Evolutionary conservation across 2,888 invertebrate genomes (phyloP).

Genomic region (Acanthoscelides obtectus): DNA sequence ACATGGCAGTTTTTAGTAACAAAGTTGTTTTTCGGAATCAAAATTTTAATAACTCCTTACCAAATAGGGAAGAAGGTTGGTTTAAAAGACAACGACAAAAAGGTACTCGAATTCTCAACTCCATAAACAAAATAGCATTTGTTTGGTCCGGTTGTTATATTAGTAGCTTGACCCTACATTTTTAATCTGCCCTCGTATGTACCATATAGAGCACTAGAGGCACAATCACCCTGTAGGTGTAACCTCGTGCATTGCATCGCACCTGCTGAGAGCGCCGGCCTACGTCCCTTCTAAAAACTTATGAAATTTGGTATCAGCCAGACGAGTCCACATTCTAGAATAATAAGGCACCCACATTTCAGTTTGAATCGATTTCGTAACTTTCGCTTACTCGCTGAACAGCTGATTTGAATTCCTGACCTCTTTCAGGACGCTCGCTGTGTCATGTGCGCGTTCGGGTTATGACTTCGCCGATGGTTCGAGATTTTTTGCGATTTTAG

Average conservation of each 20-base stretch:
- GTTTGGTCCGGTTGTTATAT: no score
- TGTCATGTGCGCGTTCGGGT: background rate
- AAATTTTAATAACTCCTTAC: no score
- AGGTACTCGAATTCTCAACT: no score
- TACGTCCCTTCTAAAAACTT: slow-evolving; percentile 6
- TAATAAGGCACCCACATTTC: slow-evolving; percentile 14
- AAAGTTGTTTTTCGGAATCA: no score
- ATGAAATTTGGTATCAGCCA: slow-evolving; percentile 14
- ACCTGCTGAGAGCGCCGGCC: background rate
- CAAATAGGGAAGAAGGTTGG: no score
- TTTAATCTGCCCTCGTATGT: background rate
- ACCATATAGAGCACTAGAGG: background rate
- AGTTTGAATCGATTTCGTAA: slow-evolving; percentile 21
- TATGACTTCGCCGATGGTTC: background rate
- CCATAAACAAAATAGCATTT: no score
- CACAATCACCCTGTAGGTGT: background rate
- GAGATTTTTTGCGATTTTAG: background rate
- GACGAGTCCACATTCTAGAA: slow-evolving; percentile 22
- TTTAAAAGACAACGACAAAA: no score
- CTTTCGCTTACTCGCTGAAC: slow-evolving; percentile 14
- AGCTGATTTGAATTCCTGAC: slow-evolving; percentile 14
- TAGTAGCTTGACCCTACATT: no score
- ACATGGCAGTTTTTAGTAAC: no score
- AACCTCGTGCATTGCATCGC: background rate
- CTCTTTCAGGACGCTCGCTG: background rate